Conservation (phyloP, 2,888 invertebrate genomes). For the Cosmia trapezina region DNA sequence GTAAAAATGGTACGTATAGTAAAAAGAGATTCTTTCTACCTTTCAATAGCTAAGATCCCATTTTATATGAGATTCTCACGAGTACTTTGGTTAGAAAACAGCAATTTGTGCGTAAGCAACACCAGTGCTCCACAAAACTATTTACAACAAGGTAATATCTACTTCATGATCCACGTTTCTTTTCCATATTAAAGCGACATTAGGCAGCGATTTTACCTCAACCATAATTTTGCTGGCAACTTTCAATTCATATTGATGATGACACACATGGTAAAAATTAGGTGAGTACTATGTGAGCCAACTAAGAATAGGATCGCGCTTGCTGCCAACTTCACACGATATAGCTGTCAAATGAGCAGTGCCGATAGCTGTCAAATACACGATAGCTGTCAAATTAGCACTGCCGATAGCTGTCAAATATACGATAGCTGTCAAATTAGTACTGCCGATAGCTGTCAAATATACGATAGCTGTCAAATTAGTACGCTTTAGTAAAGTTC, state of each 20-base stretch:
- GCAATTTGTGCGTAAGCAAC: conserved; percentile 62
- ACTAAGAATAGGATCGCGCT: no score
- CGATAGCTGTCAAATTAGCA: no score
- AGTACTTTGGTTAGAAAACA: conserved; percentile 34
- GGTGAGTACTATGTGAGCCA: no score
- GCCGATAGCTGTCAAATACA: no score
- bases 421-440: no score
- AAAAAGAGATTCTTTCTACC: conserved; percentile 16
- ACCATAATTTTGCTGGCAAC: background rate
- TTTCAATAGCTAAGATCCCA: conserved; percentile 15
- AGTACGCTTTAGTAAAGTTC: no score
- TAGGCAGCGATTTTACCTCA: background rate
- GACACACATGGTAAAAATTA: background rate
- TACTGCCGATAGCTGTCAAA: no score
- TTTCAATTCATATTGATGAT: background rate
- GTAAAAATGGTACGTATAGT: background rate
- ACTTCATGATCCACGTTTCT: background rate
- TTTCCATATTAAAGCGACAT: background rate
- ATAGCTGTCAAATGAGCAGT: no score
- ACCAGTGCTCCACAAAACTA: conserved; percentile 54
- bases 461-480: no score
- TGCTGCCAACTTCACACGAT: no score
- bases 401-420: no score
- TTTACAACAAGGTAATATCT: conserved; percentile 29
- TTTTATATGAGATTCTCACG: conserved; percentile 24